Evolutionary conservation across 2,113 vertebrate species (phyloP), one percentile per base, ranked within the genome.

Genomic region (Eulacestoma nigropectus): DNA sequence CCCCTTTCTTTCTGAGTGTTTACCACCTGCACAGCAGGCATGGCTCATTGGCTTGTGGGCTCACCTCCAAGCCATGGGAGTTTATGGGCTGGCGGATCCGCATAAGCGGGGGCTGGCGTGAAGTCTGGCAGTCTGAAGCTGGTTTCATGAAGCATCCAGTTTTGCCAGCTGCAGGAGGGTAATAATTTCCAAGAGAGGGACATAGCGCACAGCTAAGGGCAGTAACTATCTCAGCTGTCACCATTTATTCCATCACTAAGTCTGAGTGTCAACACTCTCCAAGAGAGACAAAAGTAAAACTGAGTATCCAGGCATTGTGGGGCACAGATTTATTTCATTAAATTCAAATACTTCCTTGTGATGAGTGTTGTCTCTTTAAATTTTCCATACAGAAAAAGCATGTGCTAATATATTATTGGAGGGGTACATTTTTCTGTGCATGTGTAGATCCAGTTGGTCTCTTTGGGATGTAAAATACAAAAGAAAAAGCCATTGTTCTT

Each of bases 241-340:
- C 73, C 2, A 0, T 81, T 89, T 92, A 84, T 92, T 92, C 84
- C 80, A 84, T 90, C 91, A 90, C 73, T 56, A 22, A 81, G 69
- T 49, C 47, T 86, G 83, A 89, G n/a, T 56, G 65, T 89, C 86
- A 89, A 85, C 80, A 95, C 84, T 35, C 86, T 91, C 79, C 79
- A 77, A 89, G 73, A 78, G 57, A 93, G 93, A 92, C 90, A 94
- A 96, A 95, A 93, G 87, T 91, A 90, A 75, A 90, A 74, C 47
- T 0, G 0, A 88, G 35, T 59, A 93, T 84, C 59, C 56, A 55
- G 77, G 72, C 79, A 16, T 33, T 86, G 85, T 84, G 69, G 60
- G 60, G 50, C 7, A 9, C 93, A 96, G 80, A 87, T 95, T 96
- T 97, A 76, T 96, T 97, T 94, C 32, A 96, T 96, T 96, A 87